phyloP scores from a whole-genome alignment of 2,113 vertebrate genomes.

The Ardeotis arabs region DNA sequence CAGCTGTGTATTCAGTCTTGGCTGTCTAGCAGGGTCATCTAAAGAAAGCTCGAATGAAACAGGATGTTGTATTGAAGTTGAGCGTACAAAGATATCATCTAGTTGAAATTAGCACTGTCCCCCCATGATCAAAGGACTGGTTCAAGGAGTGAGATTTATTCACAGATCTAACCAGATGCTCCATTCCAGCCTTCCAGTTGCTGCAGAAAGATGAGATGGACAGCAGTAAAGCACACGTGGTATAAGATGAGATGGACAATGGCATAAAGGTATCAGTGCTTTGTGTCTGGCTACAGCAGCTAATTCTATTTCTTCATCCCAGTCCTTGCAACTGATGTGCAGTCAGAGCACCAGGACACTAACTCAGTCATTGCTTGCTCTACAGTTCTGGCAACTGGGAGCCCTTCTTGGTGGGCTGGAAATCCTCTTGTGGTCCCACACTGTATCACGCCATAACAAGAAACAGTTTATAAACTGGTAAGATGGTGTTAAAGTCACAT shows the following conservation, averaged over 20 bases:
- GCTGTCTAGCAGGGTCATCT: background rate
- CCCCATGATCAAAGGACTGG: background rate
- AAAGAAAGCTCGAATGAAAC: background rate
- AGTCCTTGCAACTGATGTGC: background rate
- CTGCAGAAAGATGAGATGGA: background rate
- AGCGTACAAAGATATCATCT: background rate
- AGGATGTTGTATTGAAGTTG: background rate
- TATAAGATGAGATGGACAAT: background rate
- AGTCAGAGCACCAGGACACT: background rate
- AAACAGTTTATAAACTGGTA: background rate
- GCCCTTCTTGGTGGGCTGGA: background rate
- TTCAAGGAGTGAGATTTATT: background rate
- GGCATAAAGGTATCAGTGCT: background rate
- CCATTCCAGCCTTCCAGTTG: background rate
- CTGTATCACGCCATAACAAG: background rate
- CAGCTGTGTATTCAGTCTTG: background rate
- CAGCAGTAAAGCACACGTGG: background rate
- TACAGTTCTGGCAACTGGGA: background rate
- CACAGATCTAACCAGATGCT: background rate
- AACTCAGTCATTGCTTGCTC: accelerated
- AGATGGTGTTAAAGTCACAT: background rate
- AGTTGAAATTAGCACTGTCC: background rate
- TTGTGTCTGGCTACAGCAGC: background rate
- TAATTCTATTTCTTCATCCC: background rate
- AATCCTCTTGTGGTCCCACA: background rate